Evolutionary conservation across 2,797 vertebrate species (phyloP), one percentile per base, ranked within the genome.

Genomic region (Chelidonichthys spinosus): DNA sequence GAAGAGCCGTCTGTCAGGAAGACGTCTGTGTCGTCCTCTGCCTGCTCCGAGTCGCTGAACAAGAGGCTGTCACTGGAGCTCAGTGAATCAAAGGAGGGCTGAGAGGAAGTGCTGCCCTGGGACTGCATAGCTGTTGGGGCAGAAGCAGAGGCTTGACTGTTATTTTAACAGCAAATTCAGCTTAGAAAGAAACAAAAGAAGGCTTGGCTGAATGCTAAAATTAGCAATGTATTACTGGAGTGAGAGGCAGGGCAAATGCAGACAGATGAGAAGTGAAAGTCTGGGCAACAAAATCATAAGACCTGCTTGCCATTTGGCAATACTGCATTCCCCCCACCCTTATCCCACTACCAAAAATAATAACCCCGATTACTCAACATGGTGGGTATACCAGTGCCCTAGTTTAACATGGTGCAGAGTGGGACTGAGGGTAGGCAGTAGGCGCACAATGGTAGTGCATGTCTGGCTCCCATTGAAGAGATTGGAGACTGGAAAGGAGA

Each of bases 41-140:
- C 85, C 66, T 90, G 91, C 59, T 95, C 93, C 0, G 90, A 94
- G 50, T 95, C 93, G 43, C 94, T 95, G 70, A 93, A 90, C 68
- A 94, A 55, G 82, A 92, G 83, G 84, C 93, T 94, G 86, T 93
- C 93, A 4, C 82, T 90, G 32, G 93, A 95, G 87, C 91, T 93
- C 67, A 94, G 72, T 14, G 94, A 95, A 74, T 95, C 93, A 1
- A 91, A 89, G 61, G 94, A 95, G 40, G 94, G 92, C 76, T 93
- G 87, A 52, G 93, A 94, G 71, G 92, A 93, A 32, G 93, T 90
- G 74, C 93, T 94, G 81, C 94, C 92, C 81, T 95, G 89, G 59
- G 94, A 94, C 90, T 95, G 95, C 95, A 95, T 95, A 69, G 54
- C 92, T 92, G 74, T 56, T 7, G 43, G 74, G 69, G 37, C 25